These are phyloP conservation scores for Sphenodon punctatus DNA, from an alignment of 2,797 vertebrate species.

Conservation along the genomic window DNA sequence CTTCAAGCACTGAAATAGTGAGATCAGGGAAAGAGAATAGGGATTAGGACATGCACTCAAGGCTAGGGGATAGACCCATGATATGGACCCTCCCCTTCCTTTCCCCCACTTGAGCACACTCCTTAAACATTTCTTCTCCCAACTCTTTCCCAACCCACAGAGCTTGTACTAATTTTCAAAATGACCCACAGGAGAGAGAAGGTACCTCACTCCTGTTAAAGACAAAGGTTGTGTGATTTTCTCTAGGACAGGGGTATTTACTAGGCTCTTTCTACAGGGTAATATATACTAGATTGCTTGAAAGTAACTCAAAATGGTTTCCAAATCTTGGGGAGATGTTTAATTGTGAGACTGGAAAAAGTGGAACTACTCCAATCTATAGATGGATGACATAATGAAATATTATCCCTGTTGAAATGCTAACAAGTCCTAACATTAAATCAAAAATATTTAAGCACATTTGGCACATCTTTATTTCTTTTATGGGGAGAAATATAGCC, in stretches of 20 bases:
- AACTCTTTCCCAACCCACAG: no score
- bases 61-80: no score
- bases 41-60: no score
- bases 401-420: constrained; percentile 4
- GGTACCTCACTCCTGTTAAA: no score
- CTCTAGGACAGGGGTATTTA: not conserved
- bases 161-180: no score
- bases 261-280: not conserved
- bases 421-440: not conserved
- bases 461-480: not conserved
- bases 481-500: not conserved
- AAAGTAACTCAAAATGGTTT: constrained; percentile 22
- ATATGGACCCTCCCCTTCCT: no score
- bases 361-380: not conserved
- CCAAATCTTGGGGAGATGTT: constrained; percentile 29
- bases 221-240: not conserved
- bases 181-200: no score
- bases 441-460: not conserved
- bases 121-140: no score
- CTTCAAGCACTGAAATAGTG: no score
- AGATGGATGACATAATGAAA: not conserved
- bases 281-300: not conserved
- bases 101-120: no score
- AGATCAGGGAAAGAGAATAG: no score
- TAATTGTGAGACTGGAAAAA: constrained; percentile 14